Base-by-base conservation (phyloP, 2,113 vertebrate species). In the Scomber colias region DNA sequence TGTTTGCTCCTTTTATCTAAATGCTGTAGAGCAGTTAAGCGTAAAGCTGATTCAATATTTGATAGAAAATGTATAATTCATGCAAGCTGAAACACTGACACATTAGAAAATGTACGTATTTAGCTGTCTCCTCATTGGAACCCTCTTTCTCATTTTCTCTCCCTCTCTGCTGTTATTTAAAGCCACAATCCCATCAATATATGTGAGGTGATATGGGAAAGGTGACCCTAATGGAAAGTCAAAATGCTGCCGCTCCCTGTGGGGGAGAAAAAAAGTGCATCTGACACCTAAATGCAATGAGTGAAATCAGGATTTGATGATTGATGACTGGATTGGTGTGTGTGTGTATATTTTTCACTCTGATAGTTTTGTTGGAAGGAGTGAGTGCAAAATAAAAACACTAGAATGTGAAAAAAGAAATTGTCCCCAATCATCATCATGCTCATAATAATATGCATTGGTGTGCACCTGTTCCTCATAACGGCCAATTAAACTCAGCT, bases 221-320 rank as follows among this genome's bases (percentile, higher is more conserved):
- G 69, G 72, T 72, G 78, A 78, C 63, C 63, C 72, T 87, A 87
- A 87, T 86, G 73, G 79, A 83, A 89, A 90, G 81, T 89, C 74
- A 45, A 88, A 91, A 81, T 72, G 50, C 30, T 15, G 14, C 27
- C 31, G 63, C 60, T 60, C 54, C 50, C 12, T 65, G 45, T 48
- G 67, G 56, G 24, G 24, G 24, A 27, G 21, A 21, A 77, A 72
- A 72, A 75, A 13, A 17, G 9, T 24, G 40, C 74, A 79, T 30
- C 30, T 62, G 71, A 77, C 46, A 35, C 45, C 21, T 44, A 62
- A 76, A 86, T 83, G 65, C 15, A 56, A 82, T 90, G 85, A 72
- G n/a, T 45, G 57, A 31, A 46, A 62, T 53, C 45, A 71, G 75
- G 35, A 24, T 9, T 57, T 46, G 55, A 80, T 84, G 84, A 90